Percentiles rank a stretch among this genome's conserved stretches.
Evolutionary conservation across 2,113 vertebrate genomes (phyloP).

Genomic region (Anoplopoma fimbria): DNA sequence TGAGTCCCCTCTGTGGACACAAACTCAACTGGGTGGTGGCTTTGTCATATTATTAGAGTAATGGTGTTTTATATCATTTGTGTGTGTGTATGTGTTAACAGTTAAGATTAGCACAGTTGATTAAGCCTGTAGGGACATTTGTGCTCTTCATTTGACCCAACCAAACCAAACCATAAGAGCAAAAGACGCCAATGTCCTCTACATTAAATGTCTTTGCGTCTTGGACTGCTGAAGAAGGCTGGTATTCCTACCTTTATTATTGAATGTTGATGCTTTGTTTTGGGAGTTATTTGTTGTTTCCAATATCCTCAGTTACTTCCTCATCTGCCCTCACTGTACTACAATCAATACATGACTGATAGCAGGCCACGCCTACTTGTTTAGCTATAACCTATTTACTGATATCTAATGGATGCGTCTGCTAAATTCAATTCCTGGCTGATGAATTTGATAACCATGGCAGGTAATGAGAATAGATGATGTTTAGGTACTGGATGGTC

Average conservation of each 20-base stretch:
- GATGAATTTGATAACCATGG: slow-evolving; percentile 9
- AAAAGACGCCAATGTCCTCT: neutral
- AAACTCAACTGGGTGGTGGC: neutral
- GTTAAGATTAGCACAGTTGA: neutral
- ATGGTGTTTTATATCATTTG: neutral
- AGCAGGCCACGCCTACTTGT: neutral
- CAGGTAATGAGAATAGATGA: slow-evolving; percentile 22
- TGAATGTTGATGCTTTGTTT: neutral
- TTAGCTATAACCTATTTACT: slow-evolving; percentile 28
- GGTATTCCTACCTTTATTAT: neutral
- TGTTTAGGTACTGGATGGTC: neutral
- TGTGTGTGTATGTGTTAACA: neutral
- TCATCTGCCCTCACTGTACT: neutral
- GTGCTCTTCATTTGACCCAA: neutral
- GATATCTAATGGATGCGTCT: neutral
- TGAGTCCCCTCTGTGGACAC: neutral
- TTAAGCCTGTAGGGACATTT: neutral
- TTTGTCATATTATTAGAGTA: neutral
- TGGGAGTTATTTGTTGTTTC: neutral
- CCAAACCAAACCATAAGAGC: neutral
- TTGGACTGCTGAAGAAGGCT: neutral
- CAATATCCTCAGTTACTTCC: neutral
- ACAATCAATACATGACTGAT: slow-evolving; percentile 19
- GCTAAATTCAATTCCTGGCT: slow-evolving; percentile 25
- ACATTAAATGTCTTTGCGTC: neutral